Evolutionary conservation across 92 coral and sea anemone species (phyloP).

Genomic region (Meandrina meandrites): DNA sequence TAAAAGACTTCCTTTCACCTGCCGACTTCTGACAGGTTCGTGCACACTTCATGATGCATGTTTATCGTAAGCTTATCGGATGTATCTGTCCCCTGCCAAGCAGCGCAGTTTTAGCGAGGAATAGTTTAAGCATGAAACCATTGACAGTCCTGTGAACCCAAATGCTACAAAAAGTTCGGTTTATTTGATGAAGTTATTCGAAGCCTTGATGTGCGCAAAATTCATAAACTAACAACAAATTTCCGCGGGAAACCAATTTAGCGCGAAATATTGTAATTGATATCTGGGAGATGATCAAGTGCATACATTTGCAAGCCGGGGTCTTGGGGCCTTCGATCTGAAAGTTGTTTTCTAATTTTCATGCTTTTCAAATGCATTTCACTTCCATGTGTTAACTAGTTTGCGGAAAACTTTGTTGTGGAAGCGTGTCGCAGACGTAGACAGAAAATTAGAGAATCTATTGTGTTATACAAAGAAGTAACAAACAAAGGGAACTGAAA

Average conservation of each 20-base stretch:
- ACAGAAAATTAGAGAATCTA: neutral
- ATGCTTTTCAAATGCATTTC: neutral
- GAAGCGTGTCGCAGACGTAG: neutral
- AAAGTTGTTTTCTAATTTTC: neutral
- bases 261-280: slow-evolving; percentile 17
- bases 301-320: neutral
- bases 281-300: neutral
- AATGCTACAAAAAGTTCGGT: neutral
- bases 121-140: neutral
- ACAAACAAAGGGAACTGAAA: neutral
- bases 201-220: neutral
- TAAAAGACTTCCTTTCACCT: neutral
- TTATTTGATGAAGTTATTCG: neutral
- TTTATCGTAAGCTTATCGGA: too few species aligned
- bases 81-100: neutral
- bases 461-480: neutral
- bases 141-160: neutral
- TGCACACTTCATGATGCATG: neutral
- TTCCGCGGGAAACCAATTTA: slow-evolving; percentile 33
- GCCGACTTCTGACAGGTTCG: neutral
- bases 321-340: neutral
- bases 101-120: neutral
- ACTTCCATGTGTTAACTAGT: neutral
- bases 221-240: neutral
- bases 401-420: neutral